phyloP scores from a whole-genome alignment of 2,797 vertebrate species.

The Anguilla megastoma region DNA sequence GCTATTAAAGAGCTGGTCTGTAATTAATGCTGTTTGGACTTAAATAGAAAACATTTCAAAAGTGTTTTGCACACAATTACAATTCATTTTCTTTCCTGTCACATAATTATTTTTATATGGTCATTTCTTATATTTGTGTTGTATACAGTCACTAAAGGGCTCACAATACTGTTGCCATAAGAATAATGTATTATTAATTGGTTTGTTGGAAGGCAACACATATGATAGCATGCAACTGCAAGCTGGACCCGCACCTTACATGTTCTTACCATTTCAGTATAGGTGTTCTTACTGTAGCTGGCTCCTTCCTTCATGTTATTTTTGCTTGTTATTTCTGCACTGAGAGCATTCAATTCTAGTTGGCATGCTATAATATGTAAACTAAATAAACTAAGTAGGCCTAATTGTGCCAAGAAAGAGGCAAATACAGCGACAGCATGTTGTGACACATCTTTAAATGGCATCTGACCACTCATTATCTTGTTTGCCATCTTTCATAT shows the following conservation, averaged over 20 bases:
- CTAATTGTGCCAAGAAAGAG: not conserved
- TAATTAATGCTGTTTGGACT: slow-evolving; percentile 20
- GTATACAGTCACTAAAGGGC: not conserved
- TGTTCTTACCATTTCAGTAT: not conserved
- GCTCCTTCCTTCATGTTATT: not conserved
- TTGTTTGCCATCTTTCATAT: no score
- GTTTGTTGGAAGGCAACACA: not conserved
- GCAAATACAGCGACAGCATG: not conserved
- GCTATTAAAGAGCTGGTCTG: slow-evolving; percentile 15
- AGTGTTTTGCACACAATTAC: not conserved
- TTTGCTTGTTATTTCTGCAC: not conserved
- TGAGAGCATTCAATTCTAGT: not conserved
- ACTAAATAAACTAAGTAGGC: not conserved
- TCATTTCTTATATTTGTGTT: not conserved
- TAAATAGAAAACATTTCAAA: slow-evolving; percentile 4
- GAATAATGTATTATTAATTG: not conserved
- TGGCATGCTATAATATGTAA: not conserved
- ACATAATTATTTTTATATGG: not conserved
- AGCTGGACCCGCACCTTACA: not conserved
- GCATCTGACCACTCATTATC: no score
- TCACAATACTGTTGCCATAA: not conserved
- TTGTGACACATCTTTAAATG: no score
- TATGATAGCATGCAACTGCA: not conserved
- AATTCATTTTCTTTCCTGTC: not conserved
- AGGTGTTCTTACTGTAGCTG: not conserved